Evolutionary conservation across 2,113 vertebrate species (phyloP).

Genomic region (Nannospalax galili): DNA sequence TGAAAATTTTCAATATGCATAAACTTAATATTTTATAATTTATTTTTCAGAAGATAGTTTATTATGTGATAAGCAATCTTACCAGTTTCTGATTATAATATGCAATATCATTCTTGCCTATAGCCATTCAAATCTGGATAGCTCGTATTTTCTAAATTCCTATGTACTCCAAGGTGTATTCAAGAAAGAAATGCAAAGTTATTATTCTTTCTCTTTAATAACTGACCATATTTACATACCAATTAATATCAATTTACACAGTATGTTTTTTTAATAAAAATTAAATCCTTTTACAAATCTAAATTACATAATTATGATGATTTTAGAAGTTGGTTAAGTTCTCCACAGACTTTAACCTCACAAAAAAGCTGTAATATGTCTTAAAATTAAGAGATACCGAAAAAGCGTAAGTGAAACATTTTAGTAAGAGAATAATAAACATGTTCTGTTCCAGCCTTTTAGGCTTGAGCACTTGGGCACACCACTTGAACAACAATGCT

Average conservation of each 20-base stretch:
- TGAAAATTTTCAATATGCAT: not conserved
- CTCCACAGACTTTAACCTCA: not conserved
- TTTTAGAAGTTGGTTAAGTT: not conserved
- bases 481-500: not conserved
- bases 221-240: not conserved
- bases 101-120: rapidly evolving
- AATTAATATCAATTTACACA: not conserved
- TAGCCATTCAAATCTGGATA: not conserved
- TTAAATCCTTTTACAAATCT: not conserved
- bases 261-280: not conserved
- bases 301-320: not conserved
- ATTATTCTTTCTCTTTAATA: not conserved
- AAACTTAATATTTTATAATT: not conserved
- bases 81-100: not conserved
- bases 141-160: not conserved
- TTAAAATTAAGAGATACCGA: not conserved
- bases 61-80: not conserved
- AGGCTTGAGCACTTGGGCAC: not conserved
- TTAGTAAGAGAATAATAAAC: not conserved
- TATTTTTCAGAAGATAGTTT: not conserved
- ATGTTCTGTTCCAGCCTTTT: not conserved
- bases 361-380: not conserved
- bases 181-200: not conserved
- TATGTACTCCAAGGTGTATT: not conserved
- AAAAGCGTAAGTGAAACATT: not conserved